Conservation (phyloP, 64 coral and sea anemone species). For the Acropora yongei region DNA sequence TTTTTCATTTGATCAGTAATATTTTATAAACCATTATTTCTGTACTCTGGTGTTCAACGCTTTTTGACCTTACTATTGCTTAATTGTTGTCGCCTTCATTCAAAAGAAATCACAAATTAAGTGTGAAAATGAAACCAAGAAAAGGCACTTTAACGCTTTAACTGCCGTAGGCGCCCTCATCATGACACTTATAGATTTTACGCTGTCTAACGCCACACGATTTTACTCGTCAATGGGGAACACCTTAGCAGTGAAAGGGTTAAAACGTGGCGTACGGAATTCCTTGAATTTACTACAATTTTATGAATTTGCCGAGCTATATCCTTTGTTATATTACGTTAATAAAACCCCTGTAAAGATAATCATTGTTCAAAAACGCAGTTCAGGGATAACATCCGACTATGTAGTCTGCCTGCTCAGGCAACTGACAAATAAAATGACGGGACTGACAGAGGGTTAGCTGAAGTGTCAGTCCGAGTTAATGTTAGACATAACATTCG, state of each 20-base stretch:
- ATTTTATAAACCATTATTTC: slow-evolving; percentile 17
- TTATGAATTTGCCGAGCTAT: not conserved
- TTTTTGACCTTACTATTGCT: not conserved
- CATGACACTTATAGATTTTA: no score
- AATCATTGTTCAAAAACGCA: not conserved
- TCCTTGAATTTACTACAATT: no score
- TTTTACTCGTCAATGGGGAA: no score
- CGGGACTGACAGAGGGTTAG: no score
- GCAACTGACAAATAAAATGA: no score
- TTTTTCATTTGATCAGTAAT: not conserved
- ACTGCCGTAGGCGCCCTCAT: no score
- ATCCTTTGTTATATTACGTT: not conserved
- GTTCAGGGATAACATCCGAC: not conserved
- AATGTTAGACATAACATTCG: no score
- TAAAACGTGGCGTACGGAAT: no score
- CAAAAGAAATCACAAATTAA: slow-evolving; percentile 9
- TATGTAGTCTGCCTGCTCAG: not conserved
- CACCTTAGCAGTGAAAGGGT: no score
- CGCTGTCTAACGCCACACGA: no score
- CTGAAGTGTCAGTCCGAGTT: no score
- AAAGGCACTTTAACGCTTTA: not conserved
- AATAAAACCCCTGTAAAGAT: not conserved
- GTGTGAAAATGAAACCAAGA: not conserved
- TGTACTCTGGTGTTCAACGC: not conserved
- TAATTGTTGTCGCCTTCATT: not conserved